Evolutionary conservation across 2,888 invertebrate genomes (phyloP).

Genomic region (Pilophorus perplexus): DNA sequence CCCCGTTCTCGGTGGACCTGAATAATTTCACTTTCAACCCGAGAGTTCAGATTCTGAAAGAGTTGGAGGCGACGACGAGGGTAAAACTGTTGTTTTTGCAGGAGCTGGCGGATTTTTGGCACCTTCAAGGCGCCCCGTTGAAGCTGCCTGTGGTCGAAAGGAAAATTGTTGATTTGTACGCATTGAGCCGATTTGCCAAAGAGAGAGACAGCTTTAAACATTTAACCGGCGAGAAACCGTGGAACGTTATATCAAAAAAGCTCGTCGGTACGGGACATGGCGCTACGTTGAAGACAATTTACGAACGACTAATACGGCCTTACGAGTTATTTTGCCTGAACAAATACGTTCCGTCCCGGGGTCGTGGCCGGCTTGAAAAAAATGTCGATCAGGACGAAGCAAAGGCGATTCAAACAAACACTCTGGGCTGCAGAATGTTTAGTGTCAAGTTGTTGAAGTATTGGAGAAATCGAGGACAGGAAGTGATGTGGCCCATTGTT

Average conservation of each 20-base stretch:
- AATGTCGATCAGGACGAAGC: not conserved
- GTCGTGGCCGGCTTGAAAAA: no score
- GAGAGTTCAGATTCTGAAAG: constrained; percentile 92
- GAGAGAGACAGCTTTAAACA: constrained; percentile 71
- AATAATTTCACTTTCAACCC: constrained; percentile 94
- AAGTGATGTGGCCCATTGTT: constrained; percentile 88
- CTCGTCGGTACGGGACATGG: constrained; percentile 58
- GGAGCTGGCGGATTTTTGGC: constrained; percentile 97
- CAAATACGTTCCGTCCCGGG: no score
- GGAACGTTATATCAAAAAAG: not conserved
- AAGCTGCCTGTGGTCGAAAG: constrained; percentile 93
- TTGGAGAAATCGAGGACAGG: constrained; percentile 93
- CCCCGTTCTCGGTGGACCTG: constrained; percentile 96
- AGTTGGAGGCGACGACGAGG: constrained; percentile 93
- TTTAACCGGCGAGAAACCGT: no score
- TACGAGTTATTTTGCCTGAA: constrained; percentile 86
- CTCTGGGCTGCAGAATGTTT: constrained; percentile 52
- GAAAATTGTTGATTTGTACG: constrained; percentile 87
- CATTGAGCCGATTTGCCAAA: constrained; percentile 79
- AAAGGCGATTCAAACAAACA: not conserved
- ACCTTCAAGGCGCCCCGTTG: constrained; percentile 85
- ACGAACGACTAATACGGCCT: constrained; percentile 82
- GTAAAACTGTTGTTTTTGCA: constrained; percentile 96
- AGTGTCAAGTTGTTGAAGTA: constrained; percentile 95
- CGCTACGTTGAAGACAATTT: constrained; percentile 87